Evolutionary conservation across 35 echinoderm and acorn worm genomes (phyloP).

Genomic region (Holothuria glaberrima): DNA sequence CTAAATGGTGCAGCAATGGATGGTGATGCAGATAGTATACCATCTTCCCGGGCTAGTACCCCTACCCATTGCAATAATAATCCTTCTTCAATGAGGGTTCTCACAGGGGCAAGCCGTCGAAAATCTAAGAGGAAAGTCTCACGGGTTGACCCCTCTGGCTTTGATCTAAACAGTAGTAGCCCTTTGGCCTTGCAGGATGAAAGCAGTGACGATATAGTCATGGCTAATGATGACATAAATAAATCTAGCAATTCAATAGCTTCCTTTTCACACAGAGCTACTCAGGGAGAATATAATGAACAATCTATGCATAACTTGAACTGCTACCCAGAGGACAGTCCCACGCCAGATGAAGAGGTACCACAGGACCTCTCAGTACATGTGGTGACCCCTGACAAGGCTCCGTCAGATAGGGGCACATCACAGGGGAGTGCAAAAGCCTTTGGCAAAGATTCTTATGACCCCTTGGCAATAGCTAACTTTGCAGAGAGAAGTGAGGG

Average conservation of each 20-base stretch:
- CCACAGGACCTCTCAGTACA: constrained; percentile 46
- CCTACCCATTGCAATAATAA: constrained; percentile 59
- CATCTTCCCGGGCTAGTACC: constrained; percentile 55
- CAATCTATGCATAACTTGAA: constrained; percentile 41
- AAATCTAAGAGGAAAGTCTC: constrained; percentile 47
- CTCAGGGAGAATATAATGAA: constrained; percentile 41
- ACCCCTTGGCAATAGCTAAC: constrained; percentile 42
- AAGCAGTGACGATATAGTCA: constrained; percentile 2
- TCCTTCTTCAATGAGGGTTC: constrained; percentile 1
- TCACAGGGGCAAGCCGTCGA: constrained; percentile 51
- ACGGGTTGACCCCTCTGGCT: not conserved
- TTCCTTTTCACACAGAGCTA: not conserved
- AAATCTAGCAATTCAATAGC: constrained; percentile 9
- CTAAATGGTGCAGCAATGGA: constrained; percentile 28
- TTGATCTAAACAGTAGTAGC: constrained; percentile 1
- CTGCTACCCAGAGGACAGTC: constrained; percentile 4
- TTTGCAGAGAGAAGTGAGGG: constrained; percentile 58
- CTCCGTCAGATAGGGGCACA: not conserved
- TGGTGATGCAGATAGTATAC: constrained; percentile 39
- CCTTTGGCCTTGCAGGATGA: constrained; percentile 21
- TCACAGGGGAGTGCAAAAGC: not conserved
- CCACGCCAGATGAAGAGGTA: constrained; percentile 1
- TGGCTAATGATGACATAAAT: not conserved
- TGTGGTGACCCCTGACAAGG: not conserved
- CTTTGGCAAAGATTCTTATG: constrained; percentile 41